Base-by-base conservation (phyloP, 1,140 invertebrate genomes). In the Pogonus chalceus region DNA sequence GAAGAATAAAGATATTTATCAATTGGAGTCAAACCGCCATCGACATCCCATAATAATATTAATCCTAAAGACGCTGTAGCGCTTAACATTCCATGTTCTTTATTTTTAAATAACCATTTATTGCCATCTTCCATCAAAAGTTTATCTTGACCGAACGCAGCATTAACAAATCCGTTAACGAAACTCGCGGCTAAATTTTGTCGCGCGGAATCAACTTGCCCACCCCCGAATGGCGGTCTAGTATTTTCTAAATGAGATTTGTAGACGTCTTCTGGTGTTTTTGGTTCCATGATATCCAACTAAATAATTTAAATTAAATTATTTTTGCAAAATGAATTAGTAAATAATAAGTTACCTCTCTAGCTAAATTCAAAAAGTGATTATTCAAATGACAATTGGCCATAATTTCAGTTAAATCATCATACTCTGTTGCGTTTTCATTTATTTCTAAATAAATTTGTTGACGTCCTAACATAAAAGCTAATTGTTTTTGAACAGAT, bases 31-130 rank as follows among this genome's bases (percentile, higher is more conserved):
- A 99, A 75, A 58, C 96, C 96, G 39, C 94, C 94, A 69, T 99
- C 96, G 1, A 99, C 93, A 73, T 99, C 96, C 97, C 97, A 99
- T 1, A 99, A 71, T 20, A 98, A 79, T 56, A 92, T 82, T 50
- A 99, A 78, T 46, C 97, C 97, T 1, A 98, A 74, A 0, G 95
- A 97, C 0, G 96, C 97, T 1, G 95, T 96, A 1, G 97, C 95
- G 72, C 92, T 96, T 2, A 99, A 71, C 93, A 98, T 98, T 77
- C 85, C 96, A 72, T 98, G 94, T 69, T 99, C 96, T 74, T 98
- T 99, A 70, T 99, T 98, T 68, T 99, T 99, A 66, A 96, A 96
- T 61, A 99, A 79, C 96, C 96, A 99, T 65, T 96, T 97, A 63
- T 94, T 96, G 2, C 93, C 93, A 72, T 98, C 94, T 63, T 98